Conservation (phyloP, 2,797 vertebrate genomes). For the Cichlasoma orientale region DNA sequence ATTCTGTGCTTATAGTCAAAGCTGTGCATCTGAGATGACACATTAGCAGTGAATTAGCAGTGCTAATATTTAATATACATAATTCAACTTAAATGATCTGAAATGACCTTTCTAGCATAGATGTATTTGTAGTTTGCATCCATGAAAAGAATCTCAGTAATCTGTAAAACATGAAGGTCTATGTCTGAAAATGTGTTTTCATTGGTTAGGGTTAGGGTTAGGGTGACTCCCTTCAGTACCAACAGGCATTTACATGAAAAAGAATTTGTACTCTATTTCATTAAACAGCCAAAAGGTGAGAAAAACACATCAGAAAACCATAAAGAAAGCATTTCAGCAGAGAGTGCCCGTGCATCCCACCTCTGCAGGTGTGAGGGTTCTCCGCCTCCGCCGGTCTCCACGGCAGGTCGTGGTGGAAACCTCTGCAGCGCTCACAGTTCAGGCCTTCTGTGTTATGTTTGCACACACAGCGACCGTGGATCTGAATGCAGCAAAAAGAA, state of each 20-base stretch:
- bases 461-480: conserved; percentile 88
- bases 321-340: background rate
- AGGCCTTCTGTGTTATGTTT: conserved; percentile 87
- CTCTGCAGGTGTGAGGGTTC: conserved; percentile 84
- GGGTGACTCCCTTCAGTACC: too few species aligned
- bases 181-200: background rate
- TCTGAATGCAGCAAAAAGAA: conserved; percentile 65
- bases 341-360: conserved; percentile 54
- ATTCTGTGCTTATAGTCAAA: too few species aligned
- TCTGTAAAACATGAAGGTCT: background rate
- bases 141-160: background rate
- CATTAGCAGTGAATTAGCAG: too few species aligned
- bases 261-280: background rate
- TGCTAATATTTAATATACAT: background rate
- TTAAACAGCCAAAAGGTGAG: background rate
- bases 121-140: background rate
- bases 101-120: background rate
- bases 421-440: conserved; percentile 86
- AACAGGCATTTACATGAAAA: background rate
- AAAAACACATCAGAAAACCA: background rate
- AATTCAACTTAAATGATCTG: background rate
- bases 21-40: too few species aligned
- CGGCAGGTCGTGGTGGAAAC: conserved; percentile 86
- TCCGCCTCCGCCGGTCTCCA: conserved; percentile 86
- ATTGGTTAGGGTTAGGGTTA: too few species aligned